Percentiles rank a stretch among this genome's conserved stretches.
Conservation (phyloP, 2,888 invertebrate genomes). For the Lissonota sp. region DNA sequence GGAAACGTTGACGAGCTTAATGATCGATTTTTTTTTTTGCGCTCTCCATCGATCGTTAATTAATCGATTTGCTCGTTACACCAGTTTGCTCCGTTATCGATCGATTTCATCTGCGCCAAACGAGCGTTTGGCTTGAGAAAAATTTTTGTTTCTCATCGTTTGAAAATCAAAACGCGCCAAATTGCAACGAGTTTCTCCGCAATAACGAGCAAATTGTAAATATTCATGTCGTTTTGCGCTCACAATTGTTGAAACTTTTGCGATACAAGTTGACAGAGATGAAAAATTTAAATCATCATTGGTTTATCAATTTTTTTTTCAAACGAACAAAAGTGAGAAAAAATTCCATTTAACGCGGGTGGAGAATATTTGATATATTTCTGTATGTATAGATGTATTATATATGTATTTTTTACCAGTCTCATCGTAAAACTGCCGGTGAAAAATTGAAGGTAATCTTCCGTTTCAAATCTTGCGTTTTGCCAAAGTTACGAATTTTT, state of each 20-base stretch:
- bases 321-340: too few species aligned
- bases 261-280: too few species aligned
- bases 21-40: neutral
- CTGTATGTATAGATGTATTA: neutral
- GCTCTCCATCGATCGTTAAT: constrained; percentile 54
- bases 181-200: too few species aligned
- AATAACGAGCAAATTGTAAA: too few species aligned
- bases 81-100: constrained; percentile 5
- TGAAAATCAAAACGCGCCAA: too few species aligned
- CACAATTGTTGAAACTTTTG: too few species aligned
- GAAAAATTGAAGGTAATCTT: constrained; percentile 34
- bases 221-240: too few species aligned
- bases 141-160: too few species aligned
- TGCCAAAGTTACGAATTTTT: constrained; percentile 51
- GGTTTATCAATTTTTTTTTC: too few species aligned
- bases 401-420: constrained; percentile 2
- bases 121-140: neutral
- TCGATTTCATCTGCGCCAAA: constrained; percentile 16
- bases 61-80: constrained; percentile 30
- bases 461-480: constrained; percentile 47
- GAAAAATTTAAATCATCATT: too few species aligned
- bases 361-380: neutral
- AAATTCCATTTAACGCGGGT: too few species aligned
- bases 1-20: neutral
- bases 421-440: constrained; percentile 55